phyloP scores from a whole-genome alignment of 2,888 invertebrate species.

The Microctonus brassicae region DNA sequence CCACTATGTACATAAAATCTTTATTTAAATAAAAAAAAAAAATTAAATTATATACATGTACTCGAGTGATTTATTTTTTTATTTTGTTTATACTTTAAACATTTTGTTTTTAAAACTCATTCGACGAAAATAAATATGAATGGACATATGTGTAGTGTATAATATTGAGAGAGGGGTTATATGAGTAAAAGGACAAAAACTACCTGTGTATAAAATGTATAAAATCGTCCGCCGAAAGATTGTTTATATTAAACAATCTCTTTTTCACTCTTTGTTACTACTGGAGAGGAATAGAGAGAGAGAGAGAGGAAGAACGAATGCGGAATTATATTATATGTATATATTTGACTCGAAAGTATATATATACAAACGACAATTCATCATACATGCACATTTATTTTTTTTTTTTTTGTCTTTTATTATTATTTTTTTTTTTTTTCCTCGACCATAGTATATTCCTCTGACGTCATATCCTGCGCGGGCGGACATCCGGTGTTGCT shows the following conservation, averaged over 20 bases:
- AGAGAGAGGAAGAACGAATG: conserved; percentile 6
- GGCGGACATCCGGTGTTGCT: conserved; percentile 66
- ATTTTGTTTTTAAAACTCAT: neutral
- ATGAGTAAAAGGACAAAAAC: conserved; percentile 14
- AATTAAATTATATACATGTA: neutral
- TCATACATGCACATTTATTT: neutral
- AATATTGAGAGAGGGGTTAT: too few relatives aligned
- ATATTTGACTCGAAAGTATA: neutral
- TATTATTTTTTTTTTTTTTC: conserved; percentile 14
- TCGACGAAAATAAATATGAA: conserved; percentile 33
- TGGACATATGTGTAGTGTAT: conserved; percentile 23
- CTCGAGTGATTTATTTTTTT: neutral
- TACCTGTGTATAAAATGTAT: conserved; percentile 36
- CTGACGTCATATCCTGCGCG: conserved; percentile 68
- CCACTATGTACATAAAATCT: too few relatives aligned
- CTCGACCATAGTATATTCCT: conserved; percentile 29
- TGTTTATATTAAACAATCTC: conserved; percentile 28
- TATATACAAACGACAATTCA: neutral
- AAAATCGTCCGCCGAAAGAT: conserved; percentile 29
- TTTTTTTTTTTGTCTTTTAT: too few relatives aligned
- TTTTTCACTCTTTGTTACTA: neutral
- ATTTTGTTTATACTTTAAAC: neutral
- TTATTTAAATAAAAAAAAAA: neutral
- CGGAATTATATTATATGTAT: neutral
- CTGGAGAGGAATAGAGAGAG: neutral